Base-by-base conservation (phyloP, 2,888 invertebrate species). In the Pollenia angustigena region DNA sequence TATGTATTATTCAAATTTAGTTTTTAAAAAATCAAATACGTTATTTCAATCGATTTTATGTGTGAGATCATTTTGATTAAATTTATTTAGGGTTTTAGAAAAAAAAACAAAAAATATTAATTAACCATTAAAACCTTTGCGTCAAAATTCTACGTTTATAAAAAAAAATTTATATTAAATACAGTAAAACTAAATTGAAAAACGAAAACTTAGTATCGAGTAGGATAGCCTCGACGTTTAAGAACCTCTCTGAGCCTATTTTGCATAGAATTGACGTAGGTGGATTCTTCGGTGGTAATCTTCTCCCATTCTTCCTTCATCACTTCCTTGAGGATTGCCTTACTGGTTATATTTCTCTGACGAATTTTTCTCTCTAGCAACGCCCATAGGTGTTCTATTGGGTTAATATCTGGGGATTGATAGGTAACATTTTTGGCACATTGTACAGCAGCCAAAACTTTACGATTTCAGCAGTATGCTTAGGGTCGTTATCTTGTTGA, bases 381-480 rank as follows among this genome's bases (percentile, higher is more conserved):
- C 44, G 62, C 62, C 62, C 62, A 62, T 66, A 66, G 23, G 46
- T 66, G 64, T 18, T 66, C 64, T 66, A 66, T 66, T 18, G 18
- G 12, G 46, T 66, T 66, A 4, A 46, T 10, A 11, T 66, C 64
- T 11, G 66, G 66, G 12, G 48, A 66, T 66, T 66, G 66, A 23
- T 66, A 32, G 10, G 48, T 23, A 66, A 23, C 32, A 48, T 66
- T 10, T 66, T 66, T 14, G 66, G 66, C 14, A 48, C 50, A 48
- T 66, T 66, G 23, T 50, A 66, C 14, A 50, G 23, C 32, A 32
- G 32, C 32, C 32, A 32, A 12, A 66, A 12, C 66, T 23, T 46
- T 2, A 64, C 46, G 3, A 64, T 11, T 64, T 64, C 46, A 18
- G 46, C 32, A 32, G 32, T 4, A 32, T 4, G 32, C 32, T 32